A percentile compares a stretch with the other conserved stretches of the same genome.
Conservation (phyloP, 2,888 invertebrate genomes). For the Iphiclides podalirius region DNA sequence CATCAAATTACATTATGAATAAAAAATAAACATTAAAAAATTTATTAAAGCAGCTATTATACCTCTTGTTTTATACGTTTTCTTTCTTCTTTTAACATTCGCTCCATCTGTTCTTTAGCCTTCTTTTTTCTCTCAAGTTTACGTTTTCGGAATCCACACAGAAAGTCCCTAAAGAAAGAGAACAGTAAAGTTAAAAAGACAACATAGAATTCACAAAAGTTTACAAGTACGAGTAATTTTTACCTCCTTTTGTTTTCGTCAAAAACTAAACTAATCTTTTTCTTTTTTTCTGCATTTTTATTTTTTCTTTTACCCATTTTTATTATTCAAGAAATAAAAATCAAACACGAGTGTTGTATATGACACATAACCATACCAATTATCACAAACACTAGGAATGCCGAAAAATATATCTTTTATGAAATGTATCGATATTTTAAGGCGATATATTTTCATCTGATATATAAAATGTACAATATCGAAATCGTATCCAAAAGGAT, state of each 20-base stretch:
- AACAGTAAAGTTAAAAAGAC: no score
- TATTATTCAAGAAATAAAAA: not conserved
- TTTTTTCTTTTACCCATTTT: conserved; percentile 61
- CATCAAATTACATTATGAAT: no score
- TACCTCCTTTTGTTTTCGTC: conserved; percentile 70
- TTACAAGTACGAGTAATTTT: conserved; percentile 6
- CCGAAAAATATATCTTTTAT: no score
- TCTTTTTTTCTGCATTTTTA: conserved; percentile 58
- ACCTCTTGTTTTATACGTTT: conserved; percentile 88
- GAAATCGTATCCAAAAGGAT: no score
- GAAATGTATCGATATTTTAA: no score
- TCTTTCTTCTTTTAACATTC: conserved; percentile 86
- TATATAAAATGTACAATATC: no score
- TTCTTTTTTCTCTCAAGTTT: conserved; percentile 88
- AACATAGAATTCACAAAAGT: no score
- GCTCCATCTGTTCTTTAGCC: conserved; percentile 86
- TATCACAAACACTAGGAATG: no score
- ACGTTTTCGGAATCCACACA: conserved; percentile 90
- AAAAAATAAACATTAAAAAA: no score
- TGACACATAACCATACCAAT: not conserved
- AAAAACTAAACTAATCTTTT: conserved; percentile 58
- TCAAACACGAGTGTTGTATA: no score
- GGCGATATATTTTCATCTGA: no score
- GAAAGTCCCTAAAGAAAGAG: conserved; percentile 83
- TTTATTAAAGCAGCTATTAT: no score